Base-by-base conservation (phyloP, 2,888 invertebrate genomes). In the Chalcis sispes region DNA sequence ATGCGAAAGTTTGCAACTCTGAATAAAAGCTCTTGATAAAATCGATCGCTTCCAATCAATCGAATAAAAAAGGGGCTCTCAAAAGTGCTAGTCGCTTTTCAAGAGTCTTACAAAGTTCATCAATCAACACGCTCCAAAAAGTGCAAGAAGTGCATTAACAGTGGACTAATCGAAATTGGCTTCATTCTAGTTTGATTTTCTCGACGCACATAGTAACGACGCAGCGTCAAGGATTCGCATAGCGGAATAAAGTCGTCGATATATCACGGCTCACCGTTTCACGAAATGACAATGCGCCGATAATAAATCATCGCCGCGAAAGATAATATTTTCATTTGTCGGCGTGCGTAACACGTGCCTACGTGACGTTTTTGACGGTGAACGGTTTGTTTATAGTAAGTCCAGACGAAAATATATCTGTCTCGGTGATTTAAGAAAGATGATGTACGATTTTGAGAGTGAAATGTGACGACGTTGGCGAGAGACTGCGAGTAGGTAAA, bases 221-320 rank as follows among this genome's bases (percentile, higher is more conserved):
- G 18, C 42, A 54, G 25, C 42, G 27, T 20, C 40, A 56, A 67
- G 40, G 56, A 3, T n/a, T n/a, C 13, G 40, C n/a, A n/a, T n/a
- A 15, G 46, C 2, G 1, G 10, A 36, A 36, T 7, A 36, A 4
- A 18, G n/a, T n/a, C n/a, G 7, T 36, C 20, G 36, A 36, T 20
- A 7, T 36, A 1, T 32, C 32, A 4, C 40, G 10, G 32, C 18
- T 58, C 36, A 20, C 18, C 8, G 18, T 40, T n/a, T n/a, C n/a
- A n/a, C 13, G 5, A 50, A 42, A 77, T 67, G 69, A 79, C 76
- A 77, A 78, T 36, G 36, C 10, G 36, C 36, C 5, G 36, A 36
- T 36, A 10, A 36, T 36, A 36, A n/a, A 36, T 36, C 36, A 36
- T 77, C 71, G 50, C 15, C 20, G 20, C 20, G 25, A n/a, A n/a